Evolutionary conservation across 2,797 vertebrate species (phyloP).

Genomic region (Rhinatrema bivittatum): DNA sequence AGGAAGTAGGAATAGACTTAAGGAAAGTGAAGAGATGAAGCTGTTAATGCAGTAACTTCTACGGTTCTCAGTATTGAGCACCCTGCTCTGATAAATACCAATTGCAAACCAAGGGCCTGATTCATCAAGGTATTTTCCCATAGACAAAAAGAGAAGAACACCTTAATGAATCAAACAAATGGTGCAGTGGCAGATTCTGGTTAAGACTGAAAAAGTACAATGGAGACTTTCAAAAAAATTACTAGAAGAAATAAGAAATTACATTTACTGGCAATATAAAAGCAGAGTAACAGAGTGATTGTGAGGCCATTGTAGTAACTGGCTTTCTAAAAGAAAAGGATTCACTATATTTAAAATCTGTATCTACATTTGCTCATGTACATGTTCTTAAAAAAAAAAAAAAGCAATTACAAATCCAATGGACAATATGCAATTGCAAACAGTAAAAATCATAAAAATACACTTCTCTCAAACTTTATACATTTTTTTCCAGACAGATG

Average conservation of each 20-base stretch:
- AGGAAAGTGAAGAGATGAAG: too few species aligned
- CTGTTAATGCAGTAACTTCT: not conserved
- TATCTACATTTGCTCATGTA: constrained; percentile 13
- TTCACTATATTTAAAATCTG: constrained; percentile 9
- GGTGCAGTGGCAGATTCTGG: not conserved
- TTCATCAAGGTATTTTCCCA: too few species aligned
- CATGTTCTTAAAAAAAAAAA: constrained; percentile 2
- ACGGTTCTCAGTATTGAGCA: not conserved
- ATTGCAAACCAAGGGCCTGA: too few species aligned
- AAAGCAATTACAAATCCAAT: not conserved
- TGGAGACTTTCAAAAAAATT: constrained; percentile 10
- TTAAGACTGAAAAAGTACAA: not conserved
- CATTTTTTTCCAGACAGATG: constrained; percentile 22
- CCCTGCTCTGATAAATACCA: constrained; percentile 4
- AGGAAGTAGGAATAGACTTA: too few species aligned
- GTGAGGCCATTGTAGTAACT: constrained; percentile 9
- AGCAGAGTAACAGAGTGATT: constrained; percentile 14
- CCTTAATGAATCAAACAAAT: not conserved
- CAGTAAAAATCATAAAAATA: too few species aligned
- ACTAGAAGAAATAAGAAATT: constrained; percentile 10
- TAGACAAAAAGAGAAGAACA: too few species aligned
- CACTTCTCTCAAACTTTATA: too few species aligned
- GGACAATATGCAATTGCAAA: too few species aligned
- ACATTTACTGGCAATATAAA: constrained; percentile 27
- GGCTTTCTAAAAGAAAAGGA: constrained; percentile 13